A percentile compares a stretch with the other conserved stretches of the same genome.
phyloP scores from a whole-genome alignment of 1,140 invertebrate species.

The Carposina sasakii region DNA sequence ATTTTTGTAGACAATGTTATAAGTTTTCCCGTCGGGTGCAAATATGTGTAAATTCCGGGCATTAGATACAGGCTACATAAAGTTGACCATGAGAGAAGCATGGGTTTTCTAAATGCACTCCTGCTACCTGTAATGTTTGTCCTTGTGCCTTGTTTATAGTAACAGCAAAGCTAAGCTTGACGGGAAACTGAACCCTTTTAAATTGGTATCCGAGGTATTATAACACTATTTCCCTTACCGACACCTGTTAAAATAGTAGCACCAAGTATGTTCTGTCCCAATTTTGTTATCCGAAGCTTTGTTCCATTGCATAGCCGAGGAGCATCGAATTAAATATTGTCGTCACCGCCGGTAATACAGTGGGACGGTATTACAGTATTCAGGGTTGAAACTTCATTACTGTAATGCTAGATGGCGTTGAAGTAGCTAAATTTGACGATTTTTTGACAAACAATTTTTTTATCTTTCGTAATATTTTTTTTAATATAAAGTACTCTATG shows the following conservation, averaged over 20 bases:
- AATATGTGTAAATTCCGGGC: constrained; percentile 5
- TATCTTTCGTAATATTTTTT: no score
- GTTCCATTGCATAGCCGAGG: constrained; percentile 14
- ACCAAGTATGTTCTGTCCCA: constrained; percentile 13
- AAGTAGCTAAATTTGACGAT: no score
- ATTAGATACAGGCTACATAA: constrained; percentile 7
- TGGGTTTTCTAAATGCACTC: no score
- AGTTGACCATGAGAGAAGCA: no score
- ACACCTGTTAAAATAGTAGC: constrained; percentile 14
- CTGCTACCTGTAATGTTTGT: constrained; percentile 11
- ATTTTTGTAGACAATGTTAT: constrained; percentile 4
- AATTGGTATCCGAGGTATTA: constrained; percentile 14
- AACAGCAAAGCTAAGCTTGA: constrained; percentile 8
- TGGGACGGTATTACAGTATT: no score
- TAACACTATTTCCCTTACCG: constrained; percentile 14
- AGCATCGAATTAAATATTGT: no score
- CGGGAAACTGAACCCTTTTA: constrained; percentile 12
- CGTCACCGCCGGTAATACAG: no score
- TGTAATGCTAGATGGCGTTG: no score
- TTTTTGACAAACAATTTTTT: no score
- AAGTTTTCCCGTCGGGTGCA: constrained; percentile 5
- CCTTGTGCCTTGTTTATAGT: constrained; percentile 9
- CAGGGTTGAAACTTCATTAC: no score
- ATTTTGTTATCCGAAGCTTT: constrained; percentile 3
- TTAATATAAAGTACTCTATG: no score